Base-by-base conservation (phyloP, 92 coral and sea anemone genomes). In the Galaxea fascicularis region DNA sequence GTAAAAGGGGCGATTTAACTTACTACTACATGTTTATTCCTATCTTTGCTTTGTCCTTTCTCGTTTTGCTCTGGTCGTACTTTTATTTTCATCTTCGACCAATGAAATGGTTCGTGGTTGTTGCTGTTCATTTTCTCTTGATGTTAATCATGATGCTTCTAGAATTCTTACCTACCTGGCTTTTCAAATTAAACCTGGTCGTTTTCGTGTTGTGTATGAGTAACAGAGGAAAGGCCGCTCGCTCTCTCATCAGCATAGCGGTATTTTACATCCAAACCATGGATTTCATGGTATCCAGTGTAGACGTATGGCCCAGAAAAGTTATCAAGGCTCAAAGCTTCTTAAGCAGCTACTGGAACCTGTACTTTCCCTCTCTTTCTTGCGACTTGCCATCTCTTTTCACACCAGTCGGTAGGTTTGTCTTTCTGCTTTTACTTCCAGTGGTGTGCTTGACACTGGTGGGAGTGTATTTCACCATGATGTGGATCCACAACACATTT, bases 221-320 rank as follows among this genome's bases (percentile, higher is more conserved):
- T 46, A 85, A 80, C 16, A 30, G 80, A 73, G 91, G 91, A 15
- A 82, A 77, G 21, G 49, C 39, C 26, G 74, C 86, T 8, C 56
- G 64, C 11, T 84, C 92, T 18, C 75, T 87, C n/a, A 77, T 90
- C 45, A 88, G 75, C 45, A 91, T 93, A 45, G 74, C 94, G n/a
- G 85, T 93, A 21, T 93, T 93, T 65, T 91, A 85, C 78, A 83
- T 93, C 26, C 97, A 93, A 49, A 88, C 93, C 9, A 72, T 90
- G 45, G 94, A 93, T 82, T 93, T 89, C 56, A 81, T 93, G 90
- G 65, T 93, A 13, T 87, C 94, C 15, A 91, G 85, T 39, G 76
- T 69, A 15, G 82, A 90, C 20, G 81, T 84, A 74, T 93, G 97
- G 97, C 94, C 97, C 24, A 39, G 13, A 51, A 24, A 63, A 18